Base-by-base conservation (phyloP, 2,113 vertebrate species). In the Cololabis saira region DNA sequence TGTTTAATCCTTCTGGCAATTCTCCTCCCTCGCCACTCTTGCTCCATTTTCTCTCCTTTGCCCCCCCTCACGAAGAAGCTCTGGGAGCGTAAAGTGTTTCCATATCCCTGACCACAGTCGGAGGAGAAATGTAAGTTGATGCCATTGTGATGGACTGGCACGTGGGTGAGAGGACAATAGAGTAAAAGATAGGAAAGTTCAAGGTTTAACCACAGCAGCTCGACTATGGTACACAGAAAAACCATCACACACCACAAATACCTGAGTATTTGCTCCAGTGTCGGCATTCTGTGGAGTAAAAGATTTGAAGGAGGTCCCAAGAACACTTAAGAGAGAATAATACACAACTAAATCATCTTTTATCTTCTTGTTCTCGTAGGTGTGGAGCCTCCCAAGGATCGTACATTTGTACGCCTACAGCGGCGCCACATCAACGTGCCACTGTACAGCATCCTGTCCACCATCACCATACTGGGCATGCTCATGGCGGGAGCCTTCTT, bases 381-480 rank as follows among this genome's bases (percentile, higher is more conserved):
- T 19, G 88, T 96, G 12, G 97, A 96, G 37, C 96, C 98, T 17
- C 98, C 98, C 0, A 98, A 99, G 77, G 98, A 99, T 87, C 95
- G 95, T 78, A 99, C 97, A 0, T 96, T 99, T 80, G 94, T 98
- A 69, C 93, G 94, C 27, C 92, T 94, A 50, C 95, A 99, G 90
- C 94, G 97, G 3, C 96, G 97, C 17, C 95, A 99, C 90, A 99
- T 99, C 76, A 97, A 96, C 27, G 91, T 99, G n/a, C 96, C 96
- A 3, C 96, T 99, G 30, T 99, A 99, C 87, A 98, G 97, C 91
- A 98, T 99, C 86, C 94, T 99, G 44, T 99, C 98, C 19, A 96
- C 96, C 69, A 95, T 99, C 81, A 99, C 98, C 55, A 94, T 98
- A 63, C 90, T 99, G 21, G 97, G 98, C 82, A 99, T 99, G 96